Conservation (phyloP, 23 tunicate genomes). For the Botrylloides violaceus region DNA sequence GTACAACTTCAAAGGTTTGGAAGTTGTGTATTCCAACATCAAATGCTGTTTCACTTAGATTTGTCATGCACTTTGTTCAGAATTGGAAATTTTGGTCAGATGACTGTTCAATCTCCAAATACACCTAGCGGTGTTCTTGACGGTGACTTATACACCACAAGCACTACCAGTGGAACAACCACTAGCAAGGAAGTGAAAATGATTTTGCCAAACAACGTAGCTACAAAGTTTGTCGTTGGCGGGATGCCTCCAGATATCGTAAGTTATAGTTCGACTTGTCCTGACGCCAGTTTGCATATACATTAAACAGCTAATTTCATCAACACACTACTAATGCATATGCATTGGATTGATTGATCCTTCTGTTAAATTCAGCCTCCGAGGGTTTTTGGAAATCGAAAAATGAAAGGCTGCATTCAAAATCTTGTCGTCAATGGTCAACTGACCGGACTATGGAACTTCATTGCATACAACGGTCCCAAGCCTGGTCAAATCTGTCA, state of each 20-base stretch:
- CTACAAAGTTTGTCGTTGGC: background rate
- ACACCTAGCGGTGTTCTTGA: background rate
- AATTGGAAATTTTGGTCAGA: background rate
- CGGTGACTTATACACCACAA: background rate
- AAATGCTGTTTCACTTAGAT: no score
- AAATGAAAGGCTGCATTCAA: constrained; percentile 13
- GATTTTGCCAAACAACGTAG: background rate
- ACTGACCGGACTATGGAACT: constrained; percentile 56
- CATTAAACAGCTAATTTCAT: no score
- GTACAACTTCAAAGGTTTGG: constrained; percentile 36
- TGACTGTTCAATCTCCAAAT: background rate
- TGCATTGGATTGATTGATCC: no score
- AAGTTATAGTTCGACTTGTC: no score
- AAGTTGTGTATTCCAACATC: no score
- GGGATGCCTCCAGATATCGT: background rate
- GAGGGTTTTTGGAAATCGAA: background rate
- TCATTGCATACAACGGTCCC: constrained; percentile 37
- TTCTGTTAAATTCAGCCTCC: no score
- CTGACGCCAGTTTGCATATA: no score
- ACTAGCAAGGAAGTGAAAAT: background rate
- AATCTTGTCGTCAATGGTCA: constrained; percentile 28
- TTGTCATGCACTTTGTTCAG: background rate
- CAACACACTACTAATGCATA: no score
- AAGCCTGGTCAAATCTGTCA: constrained; percentile 40
- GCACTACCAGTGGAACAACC: background rate